Percentiles rank a stretch among this genome's conserved stretches.
These are phyloP conservation scores for Ectropis crepuscularia DNA, from an alignment of 2,888 invertebrate genomes.

Conservation along the genomic window DNA sequence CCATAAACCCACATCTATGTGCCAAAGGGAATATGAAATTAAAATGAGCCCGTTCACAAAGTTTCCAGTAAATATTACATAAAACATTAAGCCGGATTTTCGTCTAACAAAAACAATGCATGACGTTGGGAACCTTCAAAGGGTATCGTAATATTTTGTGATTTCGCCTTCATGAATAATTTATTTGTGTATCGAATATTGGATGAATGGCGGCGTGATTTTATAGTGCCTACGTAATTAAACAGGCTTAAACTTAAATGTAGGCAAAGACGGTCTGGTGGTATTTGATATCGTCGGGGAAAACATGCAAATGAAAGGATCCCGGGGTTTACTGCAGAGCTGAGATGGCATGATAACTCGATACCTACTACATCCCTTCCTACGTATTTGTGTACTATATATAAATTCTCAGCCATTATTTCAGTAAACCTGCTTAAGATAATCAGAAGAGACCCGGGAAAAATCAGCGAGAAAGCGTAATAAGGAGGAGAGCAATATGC, in stretches of 20 bases:
- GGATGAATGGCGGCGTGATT: conserved; percentile 59
- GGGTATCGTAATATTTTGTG: conserved; percentile 61
- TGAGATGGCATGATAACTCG: conserved; percentile 41
- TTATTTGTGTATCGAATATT: conserved; percentile 59
- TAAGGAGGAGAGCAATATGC: too few relatives aligned
- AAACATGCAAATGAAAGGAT: conserved; percentile 79
- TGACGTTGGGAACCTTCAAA: conserved; percentile 43
- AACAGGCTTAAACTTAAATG: conserved; percentile 54
- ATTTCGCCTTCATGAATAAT: conserved; percentile 71
- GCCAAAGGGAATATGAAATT: conserved; percentile 23
- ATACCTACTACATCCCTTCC: conserved; percentile 24
- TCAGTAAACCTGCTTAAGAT: too few relatives aligned
- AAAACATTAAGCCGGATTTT: conserved; percentile 36
- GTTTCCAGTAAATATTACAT: conserved; percentile 37
- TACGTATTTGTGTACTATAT: conserved; percentile 15
- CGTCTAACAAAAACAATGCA: conserved; percentile 35
- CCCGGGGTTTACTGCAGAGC: conserved; percentile 50
- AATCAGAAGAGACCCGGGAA: too few relatives aligned
- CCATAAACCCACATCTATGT: conserved; percentile 15
- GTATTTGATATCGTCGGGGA: conserved; percentile 71
- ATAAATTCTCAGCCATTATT: conserved; percentile 4
- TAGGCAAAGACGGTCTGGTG: conserved; percentile 51
- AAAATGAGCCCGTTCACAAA: conserved; percentile 23
- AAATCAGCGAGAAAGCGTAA: too few relatives aligned
- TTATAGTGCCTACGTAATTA: conserved; percentile 66